phyloP scores from a whole-genome alignment of 1,140 invertebrate species.

The Trichogramma pretiosum region DNA sequence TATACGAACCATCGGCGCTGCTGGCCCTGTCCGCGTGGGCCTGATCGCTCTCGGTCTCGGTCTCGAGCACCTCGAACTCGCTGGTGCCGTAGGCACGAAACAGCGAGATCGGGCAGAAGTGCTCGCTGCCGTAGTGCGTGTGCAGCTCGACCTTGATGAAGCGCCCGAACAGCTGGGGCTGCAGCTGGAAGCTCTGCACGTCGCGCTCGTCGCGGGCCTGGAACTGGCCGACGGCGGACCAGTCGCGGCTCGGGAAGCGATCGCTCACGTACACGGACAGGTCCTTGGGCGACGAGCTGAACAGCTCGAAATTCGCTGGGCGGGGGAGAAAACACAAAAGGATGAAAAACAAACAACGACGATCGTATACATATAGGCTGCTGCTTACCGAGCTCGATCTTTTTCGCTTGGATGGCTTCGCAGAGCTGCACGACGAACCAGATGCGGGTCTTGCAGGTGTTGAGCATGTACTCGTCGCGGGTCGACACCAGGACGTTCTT shows the following conservation, averaged over 20 bases:
- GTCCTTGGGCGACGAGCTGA: conserved; percentile 91
- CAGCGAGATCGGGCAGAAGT: conserved; percentile 92
- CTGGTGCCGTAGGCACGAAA: conserved; percentile 87
- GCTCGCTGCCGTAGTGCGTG: conserved; percentile 90
- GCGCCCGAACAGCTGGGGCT: conserved; percentile 80
- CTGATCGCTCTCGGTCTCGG: conserved; percentile 55
- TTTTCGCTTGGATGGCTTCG: conserved; percentile 89
- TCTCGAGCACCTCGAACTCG: conserved; percentile 80
- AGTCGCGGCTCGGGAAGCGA: conserved; percentile 84
- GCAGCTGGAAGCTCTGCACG: conserved; percentile 77
- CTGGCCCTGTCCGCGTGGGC: conserved; percentile 34
- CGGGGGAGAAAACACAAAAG: not conserved
- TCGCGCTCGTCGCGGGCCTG: conserved; percentile 76
- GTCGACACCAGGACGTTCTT: conserved; percentile 77
- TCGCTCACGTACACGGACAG: conserved; percentile 83
- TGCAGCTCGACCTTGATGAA: conserved; percentile 87
- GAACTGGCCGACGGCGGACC: conserved; percentile 81
- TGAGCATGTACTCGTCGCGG: conserved; percentile 95
- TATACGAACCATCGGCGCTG: not conserved
- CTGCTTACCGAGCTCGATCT: conserved; percentile 75
- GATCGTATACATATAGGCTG: not conserved
- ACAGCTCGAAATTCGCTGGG: conserved; percentile 94
- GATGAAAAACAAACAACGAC: not conserved
- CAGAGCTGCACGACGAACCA: conserved; percentile 98
- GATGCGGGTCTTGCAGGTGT: conserved; percentile 82